Evolutionary conservation across 1,140 invertebrate species (phyloP).

Genomic region (Hyphantria cunea): DNA sequence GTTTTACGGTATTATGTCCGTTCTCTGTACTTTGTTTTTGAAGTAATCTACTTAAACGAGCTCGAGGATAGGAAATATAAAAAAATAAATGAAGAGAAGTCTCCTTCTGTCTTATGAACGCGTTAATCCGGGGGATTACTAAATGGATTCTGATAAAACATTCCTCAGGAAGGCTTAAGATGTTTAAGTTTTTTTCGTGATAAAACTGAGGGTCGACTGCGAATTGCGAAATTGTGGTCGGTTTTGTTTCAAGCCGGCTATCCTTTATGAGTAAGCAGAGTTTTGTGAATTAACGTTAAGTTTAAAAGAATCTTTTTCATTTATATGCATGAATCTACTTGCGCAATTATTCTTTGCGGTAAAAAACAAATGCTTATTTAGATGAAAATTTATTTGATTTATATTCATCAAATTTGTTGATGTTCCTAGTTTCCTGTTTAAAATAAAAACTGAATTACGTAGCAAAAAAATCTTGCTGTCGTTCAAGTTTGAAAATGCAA

Average conservation of each 20-base stretch:
- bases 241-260: slow-evolving; percentile 19
- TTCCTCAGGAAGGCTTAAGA: slow-evolving; percentile 18
- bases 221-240: slow-evolving; percentile 21
- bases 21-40: slow-evolving; percentile 29
- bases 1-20: slow-evolving; percentile 14
- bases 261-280: slow-evolving; percentile 2
- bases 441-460: too few relatives aligned
- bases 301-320: background rate
- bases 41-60: slow-evolving; percentile 22
- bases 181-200: slow-evolving; percentile 23
- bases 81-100: slow-evolving; percentile 12
- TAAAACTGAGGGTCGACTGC: slow-evolving; percentile 16
- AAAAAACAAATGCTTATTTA: too few relatives aligned
- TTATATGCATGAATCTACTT: background rate
- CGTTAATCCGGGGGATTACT: slow-evolving; percentile 23
- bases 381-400: too few relatives aligned
- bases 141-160: slow-evolving; percentile 26
- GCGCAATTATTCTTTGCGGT: background rate
- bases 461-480: too few relatives aligned
- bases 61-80: slow-evolving; percentile 15
- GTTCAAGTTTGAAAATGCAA: background rate
- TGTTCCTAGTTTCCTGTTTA: too few relatives aligned
- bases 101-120: slow-evolving; percentile 20
- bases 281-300: slow-evolving; percentile 10
- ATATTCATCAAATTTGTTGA: too few relatives aligned